These are phyloP conservation scores for Mugil cephalus DNA, from an alignment of 2,113 vertebrate species.

Conservation along the genomic window DNA sequence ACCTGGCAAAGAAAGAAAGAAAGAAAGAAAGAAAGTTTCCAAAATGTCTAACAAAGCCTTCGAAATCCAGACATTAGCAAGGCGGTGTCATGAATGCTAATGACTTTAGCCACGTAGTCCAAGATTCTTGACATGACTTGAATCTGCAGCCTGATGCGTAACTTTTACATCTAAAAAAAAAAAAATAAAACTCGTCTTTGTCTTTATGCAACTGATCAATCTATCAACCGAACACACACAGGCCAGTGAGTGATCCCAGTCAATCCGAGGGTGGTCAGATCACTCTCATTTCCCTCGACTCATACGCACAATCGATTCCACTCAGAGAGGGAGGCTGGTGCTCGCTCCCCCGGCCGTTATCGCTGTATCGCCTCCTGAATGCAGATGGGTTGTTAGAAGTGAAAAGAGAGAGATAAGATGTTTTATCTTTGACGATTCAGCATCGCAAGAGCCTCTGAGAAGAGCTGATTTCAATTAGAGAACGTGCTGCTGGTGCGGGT, in stretches of 20 bases:
- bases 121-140: background rate
- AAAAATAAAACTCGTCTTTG: too few species aligned
- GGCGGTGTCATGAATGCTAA: background rate
- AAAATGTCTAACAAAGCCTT: too few species aligned
- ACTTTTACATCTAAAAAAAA: background rate
- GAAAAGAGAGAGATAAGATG: background rate
- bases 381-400: slow-evolving; percentile 50
- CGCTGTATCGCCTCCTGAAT: slow-evolving; percentile 42
- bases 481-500: slow-evolving; percentile 9
- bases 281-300: slow-evolving; percentile 72
- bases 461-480: slow-evolving; percentile 38
- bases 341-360: slow-evolving; percentile 45
- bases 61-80: too few species aligned
- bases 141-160: background rate
- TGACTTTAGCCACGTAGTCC: background rate
- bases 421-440: slow-evolving; percentile 24
- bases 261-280: slow-evolving; percentile 61
- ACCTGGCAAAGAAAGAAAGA: too few species aligned
- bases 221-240: slow-evolving; percentile 30
- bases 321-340: slow-evolving; percentile 61
- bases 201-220: slow-evolving; percentile 12
- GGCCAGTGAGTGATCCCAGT: slow-evolving; percentile 48
- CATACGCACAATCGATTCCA: slow-evolving; percentile 72
- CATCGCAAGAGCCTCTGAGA: background rate
- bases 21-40: too few species aligned